These are phyloP conservation scores for Meda fulgida DNA, from an alignment of 2,797 vertebrate species.

Conservation along the genomic window DNA sequence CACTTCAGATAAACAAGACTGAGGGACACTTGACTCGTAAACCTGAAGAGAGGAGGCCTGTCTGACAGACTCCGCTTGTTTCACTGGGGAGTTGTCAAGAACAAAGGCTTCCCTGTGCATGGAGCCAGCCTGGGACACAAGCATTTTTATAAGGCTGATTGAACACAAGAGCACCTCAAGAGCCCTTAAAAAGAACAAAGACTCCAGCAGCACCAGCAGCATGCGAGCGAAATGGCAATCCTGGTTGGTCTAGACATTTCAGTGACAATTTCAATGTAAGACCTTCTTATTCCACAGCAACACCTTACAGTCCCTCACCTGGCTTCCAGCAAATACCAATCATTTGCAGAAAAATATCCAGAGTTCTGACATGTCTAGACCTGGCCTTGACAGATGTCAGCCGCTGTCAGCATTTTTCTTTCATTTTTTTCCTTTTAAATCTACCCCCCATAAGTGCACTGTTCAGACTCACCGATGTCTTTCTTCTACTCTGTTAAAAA, in stretches of 20 bases:
- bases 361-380: slow-evolving; percentile 68
- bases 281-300: background rate
- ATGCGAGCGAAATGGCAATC: background rate
- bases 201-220: background rate
- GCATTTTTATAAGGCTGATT: slow-evolving; percentile 33
- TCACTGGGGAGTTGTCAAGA: slow-evolving; percentile 28
- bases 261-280: background rate
- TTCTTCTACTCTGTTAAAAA: slow-evolving; percentile 2
- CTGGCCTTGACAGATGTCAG: slow-evolving; percentile 59
- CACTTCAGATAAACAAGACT: slow-evolving; percentile 31
- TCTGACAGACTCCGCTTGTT: slow-evolving; percentile 22
- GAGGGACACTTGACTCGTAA: slow-evolving; percentile 33
- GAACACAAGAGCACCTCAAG: slow-evolving; percentile 41
- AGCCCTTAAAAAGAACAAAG: slow-evolving; percentile 36
- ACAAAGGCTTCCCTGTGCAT: slow-evolving; percentile 32
- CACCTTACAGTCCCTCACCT: slow-evolving; percentile 48
- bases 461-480: background rate
- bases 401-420: slow-evolving; percentile 55
- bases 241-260: background rate
- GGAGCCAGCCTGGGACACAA: slow-evolving; percentile 38
- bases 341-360: slow-evolving; percentile 70
- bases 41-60: slow-evolving; percentile 17
- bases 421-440: background rate
- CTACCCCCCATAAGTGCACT: background rate
- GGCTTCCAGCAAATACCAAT: slow-evolving; percentile 74